Evolutionary conservation across 2,797 vertebrate species (phyloP).

Genomic region (Hylomyscus alleni): DNA sequence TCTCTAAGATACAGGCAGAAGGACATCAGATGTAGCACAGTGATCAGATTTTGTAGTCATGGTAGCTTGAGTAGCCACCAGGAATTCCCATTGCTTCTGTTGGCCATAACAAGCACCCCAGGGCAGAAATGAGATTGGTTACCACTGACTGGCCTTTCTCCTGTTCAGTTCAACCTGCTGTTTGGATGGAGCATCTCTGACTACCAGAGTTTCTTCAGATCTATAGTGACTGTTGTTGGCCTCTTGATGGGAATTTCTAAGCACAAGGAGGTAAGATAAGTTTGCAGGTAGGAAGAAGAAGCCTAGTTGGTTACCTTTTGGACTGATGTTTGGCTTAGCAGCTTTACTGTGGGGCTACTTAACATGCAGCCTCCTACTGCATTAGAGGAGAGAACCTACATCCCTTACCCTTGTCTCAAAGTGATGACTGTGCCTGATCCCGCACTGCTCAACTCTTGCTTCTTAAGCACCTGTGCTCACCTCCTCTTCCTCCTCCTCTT

Average conservation of each 20-base stretch:
- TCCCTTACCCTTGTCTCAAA: neutral
- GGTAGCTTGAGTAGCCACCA: neutral
- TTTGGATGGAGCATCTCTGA: slow-evolving; percentile 77
- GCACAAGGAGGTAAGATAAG: slow-evolving; percentile 78
- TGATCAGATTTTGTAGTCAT: slow-evolving; percentile 14
- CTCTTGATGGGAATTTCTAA: slow-evolving; percentile 83
- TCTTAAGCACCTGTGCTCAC: neutral
- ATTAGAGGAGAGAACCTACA: neutral
- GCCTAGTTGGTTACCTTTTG: neutral
- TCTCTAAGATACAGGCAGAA: slow-evolving; percentile 42
- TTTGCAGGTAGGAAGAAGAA: neutral
- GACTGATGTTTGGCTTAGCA: neutral
- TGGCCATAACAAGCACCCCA: neutral
- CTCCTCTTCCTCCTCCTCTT: neutral
- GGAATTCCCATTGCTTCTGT: neutral
- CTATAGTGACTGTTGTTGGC: slow-evolving; percentile 79
- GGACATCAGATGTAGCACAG: neutral
- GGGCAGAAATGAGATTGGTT: neutral
- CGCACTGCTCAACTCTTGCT: neutral
- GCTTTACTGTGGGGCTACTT: neutral
- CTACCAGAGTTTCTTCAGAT: slow-evolving; percentile 80
- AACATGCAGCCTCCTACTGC: too few species aligned
- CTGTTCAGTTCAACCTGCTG: slow-evolving; percentile 83
- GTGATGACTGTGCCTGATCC: neutral
- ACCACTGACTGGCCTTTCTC: neutral